Evolutionary conservation across 2,797 vertebrate genomes (phyloP).

Genomic region (Ambastaia sidthimunki): DNA sequence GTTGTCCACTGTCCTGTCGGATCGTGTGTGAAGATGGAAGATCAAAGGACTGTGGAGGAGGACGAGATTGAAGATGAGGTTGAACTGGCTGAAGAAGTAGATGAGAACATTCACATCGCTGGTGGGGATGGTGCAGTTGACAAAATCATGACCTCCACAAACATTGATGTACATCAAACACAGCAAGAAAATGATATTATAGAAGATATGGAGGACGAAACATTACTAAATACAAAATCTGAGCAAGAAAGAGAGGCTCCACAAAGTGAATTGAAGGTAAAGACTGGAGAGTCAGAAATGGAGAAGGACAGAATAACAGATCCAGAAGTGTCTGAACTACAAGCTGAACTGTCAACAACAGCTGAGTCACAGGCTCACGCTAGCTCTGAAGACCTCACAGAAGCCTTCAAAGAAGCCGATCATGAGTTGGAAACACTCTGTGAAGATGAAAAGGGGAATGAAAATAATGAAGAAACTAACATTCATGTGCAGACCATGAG

Average conservation of each 20-base stretch:
- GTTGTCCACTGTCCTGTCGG: slow-evolving; percentile 54
- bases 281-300: neutral
- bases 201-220: neutral
- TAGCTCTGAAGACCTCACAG: neutral
- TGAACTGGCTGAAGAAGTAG: slow-evolving; percentile 70
- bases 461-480: slow-evolving; percentile 34
- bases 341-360: neutral
- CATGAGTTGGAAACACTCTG: slow-evolving; percentile 8
- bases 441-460: slow-evolving; percentile 5
- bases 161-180: slow-evolving; percentile 11
- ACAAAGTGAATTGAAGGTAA: neutral
- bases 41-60: slow-evolving; percentile 46
- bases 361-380: neutral
- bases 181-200: neutral
- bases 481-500: neutral
- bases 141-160: neutral
- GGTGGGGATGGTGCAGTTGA: slow-evolving; percentile 15
- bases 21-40: slow-evolving; percentile 61
- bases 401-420: neutral
- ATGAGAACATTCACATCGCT: slow-evolving; percentile 46
- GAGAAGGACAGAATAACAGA: neutral
- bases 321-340: neutral
- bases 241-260: neutral
- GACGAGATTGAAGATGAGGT: slow-evolving; percentile 66
- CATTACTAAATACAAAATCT: neutral